phyloP scores from a whole-genome alignment of 2,797 vertebrate genomes.

The Peromyscus attwateri region DNA sequence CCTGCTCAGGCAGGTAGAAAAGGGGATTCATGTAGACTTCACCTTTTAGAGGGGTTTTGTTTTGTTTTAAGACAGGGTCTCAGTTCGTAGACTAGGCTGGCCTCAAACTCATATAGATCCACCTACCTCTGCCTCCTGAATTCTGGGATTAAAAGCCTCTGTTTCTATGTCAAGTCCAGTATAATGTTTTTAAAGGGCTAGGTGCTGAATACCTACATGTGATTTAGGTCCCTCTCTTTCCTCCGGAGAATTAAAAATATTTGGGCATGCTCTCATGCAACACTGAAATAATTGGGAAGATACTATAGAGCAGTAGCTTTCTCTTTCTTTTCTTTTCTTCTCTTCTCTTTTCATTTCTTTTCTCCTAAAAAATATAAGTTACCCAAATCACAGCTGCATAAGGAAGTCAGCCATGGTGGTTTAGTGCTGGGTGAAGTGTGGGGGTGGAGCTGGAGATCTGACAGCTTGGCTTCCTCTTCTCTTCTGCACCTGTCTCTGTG shows the following conservation, averaged over 20 bases:
- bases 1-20: not conserved
- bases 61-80: not conserved
- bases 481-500: not conserved
- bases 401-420: not conserved
- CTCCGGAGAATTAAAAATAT: not conserved
- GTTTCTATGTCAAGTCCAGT: not conserved
- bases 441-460: not conserved
- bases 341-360: not conserved
- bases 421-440: accelerated
- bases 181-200: not conserved
- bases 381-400: not conserved
- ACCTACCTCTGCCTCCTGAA: not conserved
- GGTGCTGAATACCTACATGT: not conserved
- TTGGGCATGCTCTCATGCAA: not conserved
- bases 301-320: not conserved
- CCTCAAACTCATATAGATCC: not conserved
- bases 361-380: not conserved
- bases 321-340: not conserved
- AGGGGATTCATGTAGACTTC: not conserved
- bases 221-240: no score
- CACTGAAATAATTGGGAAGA: not conserved
- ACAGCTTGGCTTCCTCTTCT: not conserved
- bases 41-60: not conserved
- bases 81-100: not conserved
- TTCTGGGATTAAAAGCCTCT: not conserved